Percentiles rank a stretch among this genome's conserved stretches.
phyloP scores from a whole-genome alignment of 2,797 vertebrate genomes.

The Schizopygopsis malacanthus region DNA sequence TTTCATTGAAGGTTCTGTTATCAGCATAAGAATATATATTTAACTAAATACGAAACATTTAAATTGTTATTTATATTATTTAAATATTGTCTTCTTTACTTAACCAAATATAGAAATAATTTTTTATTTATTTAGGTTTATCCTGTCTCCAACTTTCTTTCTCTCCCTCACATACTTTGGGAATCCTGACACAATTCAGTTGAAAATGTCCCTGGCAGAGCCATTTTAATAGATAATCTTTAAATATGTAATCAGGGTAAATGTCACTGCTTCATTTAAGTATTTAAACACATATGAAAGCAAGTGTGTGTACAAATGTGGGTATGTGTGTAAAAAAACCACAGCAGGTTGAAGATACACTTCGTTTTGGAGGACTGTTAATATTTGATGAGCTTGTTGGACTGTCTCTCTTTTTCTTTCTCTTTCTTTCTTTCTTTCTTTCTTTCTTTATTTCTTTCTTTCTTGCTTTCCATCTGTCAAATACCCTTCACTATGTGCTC shows the following conservation, averaged over 20 bases:
- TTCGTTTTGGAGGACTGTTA: neutral
- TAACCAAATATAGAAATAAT: neutral
- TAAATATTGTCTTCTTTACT: neutral
- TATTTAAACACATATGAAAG: conserved; percentile 45
- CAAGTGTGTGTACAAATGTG: conserved; percentile 19
- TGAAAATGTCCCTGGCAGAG: conserved; percentile 55
- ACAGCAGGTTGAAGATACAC: neutral
- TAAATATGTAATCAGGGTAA: conserved; percentile 64
- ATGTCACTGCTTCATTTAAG: conserved; percentile 47
- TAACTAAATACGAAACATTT: neutral
- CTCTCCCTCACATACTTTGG: conserved; percentile 52
- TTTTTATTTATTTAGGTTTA: neutral
- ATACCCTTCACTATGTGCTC: conserved; percentile 48
- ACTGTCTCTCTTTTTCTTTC: conserved; percentile 43
- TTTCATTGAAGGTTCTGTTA: neutral
- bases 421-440: conserved; percentile 6
- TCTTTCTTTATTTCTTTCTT: conserved; percentile 64
- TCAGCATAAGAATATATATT: neutral
- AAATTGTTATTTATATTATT: neutral
- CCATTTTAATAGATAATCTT: conserved; percentile 61
- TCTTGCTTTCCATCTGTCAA: conserved; percentile 31
- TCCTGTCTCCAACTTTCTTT: conserved; percentile 53
- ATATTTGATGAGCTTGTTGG: neutral
- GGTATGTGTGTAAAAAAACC: neutral
- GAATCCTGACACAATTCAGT: conserved; percentile 63